Conservation (phyloP, 2,797 vertebrate species). For the Pseudomugil gertrudae region DNA sequence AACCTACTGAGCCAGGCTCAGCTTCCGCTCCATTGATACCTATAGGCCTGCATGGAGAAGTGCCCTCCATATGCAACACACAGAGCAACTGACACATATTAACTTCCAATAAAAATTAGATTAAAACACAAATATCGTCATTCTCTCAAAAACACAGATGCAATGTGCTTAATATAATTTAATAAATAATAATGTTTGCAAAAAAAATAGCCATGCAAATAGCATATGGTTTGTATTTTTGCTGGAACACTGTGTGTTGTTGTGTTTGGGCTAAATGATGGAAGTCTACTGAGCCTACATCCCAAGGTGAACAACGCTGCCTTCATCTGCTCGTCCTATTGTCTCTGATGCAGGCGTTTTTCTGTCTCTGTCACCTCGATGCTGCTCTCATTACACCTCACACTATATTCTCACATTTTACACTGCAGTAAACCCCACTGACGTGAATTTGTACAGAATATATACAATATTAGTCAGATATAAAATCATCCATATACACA, state of each 20-base stretch:
- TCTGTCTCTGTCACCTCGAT: conserved; percentile 32
- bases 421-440: conserved; percentile 4
- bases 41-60: conserved; percentile 53
- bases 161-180: neutral
- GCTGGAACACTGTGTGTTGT: conserved; percentile 23
- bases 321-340: conserved; percentile 65
- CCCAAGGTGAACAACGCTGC: conserved; percentile 71
- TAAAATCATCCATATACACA: conserved; percentile 1
- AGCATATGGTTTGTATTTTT: neutral
- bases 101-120: too few relatives aligned
- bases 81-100: conserved; percentile 20
- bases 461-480: neutral
- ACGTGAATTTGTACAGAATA: neutral
- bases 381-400: conserved; percentile 47
- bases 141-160: conserved; percentile 20
- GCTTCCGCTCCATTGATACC: conserved; percentile 68
- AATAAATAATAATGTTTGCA: conserved; percentile 27
- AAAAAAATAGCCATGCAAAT: conserved; percentile 11
- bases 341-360: conserved; percentile 62
- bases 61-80: conserved; percentile 35
- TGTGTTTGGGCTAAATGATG: conserved; percentile 45
- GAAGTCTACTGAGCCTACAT: conserved; percentile 54
- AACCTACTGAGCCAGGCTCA: conserved; percentile 46
- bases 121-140: too few relatives aligned
- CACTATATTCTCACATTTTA: conserved; percentile 24